Evolutionary conservation across 1,140 invertebrate species (phyloP).

Genomic region (Caenorhabditis latens): DNA sequence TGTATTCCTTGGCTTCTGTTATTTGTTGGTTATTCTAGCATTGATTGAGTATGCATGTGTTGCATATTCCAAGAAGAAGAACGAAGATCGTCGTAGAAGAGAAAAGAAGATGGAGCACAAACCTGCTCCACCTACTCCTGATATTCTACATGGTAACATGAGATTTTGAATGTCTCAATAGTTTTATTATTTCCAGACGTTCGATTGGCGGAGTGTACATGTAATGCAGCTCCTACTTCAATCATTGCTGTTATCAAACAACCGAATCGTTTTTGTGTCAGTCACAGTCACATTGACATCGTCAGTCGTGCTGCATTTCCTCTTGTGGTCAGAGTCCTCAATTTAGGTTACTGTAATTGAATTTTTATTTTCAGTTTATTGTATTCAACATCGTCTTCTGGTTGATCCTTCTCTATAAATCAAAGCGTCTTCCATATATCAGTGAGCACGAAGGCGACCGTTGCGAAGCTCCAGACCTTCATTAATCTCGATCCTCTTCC

Average conservation of each 20-base stretch:
- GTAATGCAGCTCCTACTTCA: conserved; percentile 46
- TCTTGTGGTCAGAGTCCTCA: conserved; percentile 48
- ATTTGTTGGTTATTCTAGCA: conserved; percentile 71
- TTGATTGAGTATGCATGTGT: conserved; percentile 71
- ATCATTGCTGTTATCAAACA: conserved; percentile 65
- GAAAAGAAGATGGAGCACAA: conserved; percentile 67
- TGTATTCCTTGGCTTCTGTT: conserved; percentile 72
- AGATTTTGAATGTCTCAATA: background rate
- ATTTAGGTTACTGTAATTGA: background rate
- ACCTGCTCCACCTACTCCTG: conserved; percentile 61
- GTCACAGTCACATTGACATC: conserved; percentile 67
- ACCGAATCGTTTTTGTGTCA: conserved; percentile 60
- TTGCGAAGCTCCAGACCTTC: conserved; percentile 54
- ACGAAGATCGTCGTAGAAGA: conserved; percentile 61
- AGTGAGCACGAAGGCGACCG: conserved; percentile 16
- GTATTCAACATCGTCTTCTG: conserved; percentile 67
- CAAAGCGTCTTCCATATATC: conserved; percentile 60
- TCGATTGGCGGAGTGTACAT: conserved; percentile 67
- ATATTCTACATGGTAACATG: conserved; percentile 63
- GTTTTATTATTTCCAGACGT: conserved; percentile 57
- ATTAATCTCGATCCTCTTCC: conserved; percentile 12
- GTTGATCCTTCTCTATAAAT: conserved; percentile 65
- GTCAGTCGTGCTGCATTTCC: conserved; percentile 64
- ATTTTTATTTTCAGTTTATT: conserved; percentile 58
- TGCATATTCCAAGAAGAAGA: conserved; percentile 70